Evolutionary conservation across 2,797 vertebrate species (phyloP).

Genomic region (Chloroceryle amazona): DNA sequence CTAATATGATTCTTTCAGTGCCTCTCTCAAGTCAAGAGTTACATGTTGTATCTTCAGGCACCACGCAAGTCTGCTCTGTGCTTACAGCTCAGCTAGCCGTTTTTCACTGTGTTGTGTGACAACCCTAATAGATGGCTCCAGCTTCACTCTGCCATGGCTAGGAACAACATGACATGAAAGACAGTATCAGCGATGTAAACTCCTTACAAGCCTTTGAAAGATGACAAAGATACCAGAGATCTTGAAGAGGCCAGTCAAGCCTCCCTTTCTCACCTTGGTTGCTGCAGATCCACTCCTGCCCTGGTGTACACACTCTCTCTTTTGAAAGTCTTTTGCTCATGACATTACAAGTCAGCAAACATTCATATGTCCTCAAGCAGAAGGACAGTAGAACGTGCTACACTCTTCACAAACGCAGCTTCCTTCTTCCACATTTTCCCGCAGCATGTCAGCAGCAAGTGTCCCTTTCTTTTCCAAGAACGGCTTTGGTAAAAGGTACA

Average conservation of each 20-base stretch:
- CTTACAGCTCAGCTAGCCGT: background rate
- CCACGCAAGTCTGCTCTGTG: background rate
- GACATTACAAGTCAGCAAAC: background rate
- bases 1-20: background rate
- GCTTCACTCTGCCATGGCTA: background rate
- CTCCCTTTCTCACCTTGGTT: background rate
- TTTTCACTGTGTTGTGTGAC: background rate
- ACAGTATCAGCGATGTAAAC: background rate
- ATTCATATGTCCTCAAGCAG: background rate
- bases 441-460: slow-evolving; percentile 6
- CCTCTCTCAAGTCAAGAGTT: background rate
- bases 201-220: background rate
- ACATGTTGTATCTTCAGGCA: accelerated
- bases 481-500: slow-evolving; percentile 38
- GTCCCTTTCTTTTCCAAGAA: slow-evolving; percentile 27
- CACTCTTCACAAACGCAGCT: background rate
- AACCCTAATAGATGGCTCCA: background rate
- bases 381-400: background rate
- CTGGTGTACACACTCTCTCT: background rate
- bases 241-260: background rate
- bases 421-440: background rate
- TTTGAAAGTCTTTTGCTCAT: background rate
- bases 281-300: background rate
- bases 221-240: background rate
- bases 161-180: background rate